Percentiles rank a stretch among this genome's conserved stretches.
Conservation (phyloP, 2,888 invertebrate genomes). For the Drosophila macrospina region DNA sequence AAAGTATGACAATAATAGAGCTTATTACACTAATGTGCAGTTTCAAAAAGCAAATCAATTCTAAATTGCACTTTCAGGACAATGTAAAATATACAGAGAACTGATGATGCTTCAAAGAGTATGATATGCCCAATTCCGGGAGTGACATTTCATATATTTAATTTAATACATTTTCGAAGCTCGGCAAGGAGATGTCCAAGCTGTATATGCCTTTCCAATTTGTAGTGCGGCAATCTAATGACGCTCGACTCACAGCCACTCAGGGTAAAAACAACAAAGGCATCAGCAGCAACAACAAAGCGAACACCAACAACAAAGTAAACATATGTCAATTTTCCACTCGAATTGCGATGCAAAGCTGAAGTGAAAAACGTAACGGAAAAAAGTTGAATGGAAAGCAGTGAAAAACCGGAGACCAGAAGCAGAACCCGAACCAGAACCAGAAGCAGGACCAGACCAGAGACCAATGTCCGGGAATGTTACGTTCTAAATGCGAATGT, state of each 20-base stretch:
- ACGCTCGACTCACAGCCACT: conserved; percentile 56
- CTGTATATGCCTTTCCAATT: conserved; percentile 20
- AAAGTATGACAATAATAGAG: too few species aligned
- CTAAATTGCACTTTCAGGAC: too few species aligned
- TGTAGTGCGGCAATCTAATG: conserved; percentile 57
- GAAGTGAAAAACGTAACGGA: conserved; percentile 68
- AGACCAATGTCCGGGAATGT: conserved; percentile 66
- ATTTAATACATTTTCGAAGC: not conserved
- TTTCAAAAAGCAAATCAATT: not conserved
- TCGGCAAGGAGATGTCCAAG: conserved; percentile 13
- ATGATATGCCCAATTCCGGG: not conserved
- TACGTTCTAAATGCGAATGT: conserved; percentile 58
- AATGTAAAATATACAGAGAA: too few species aligned
- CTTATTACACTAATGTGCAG: too few species aligned
- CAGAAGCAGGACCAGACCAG: conserved; percentile 18
- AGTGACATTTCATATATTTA: not conserved
- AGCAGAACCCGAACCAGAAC: conserved; percentile 25
- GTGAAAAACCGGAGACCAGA: conserved; percentile 41
- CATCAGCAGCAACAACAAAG: conserved; percentile 26
- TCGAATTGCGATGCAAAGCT: conserved; percentile 80
- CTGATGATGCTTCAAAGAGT: too few species aligned
- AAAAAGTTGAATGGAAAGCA: conserved; percentile 49
- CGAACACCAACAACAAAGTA: conserved; percentile 69
- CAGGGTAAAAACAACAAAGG: conserved; percentile 25
- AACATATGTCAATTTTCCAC: conserved; percentile 83